Evolutionary conservation across 2,888 invertebrate genomes (phyloP).

Genomic region (Liposcelis brunnea): DNA sequence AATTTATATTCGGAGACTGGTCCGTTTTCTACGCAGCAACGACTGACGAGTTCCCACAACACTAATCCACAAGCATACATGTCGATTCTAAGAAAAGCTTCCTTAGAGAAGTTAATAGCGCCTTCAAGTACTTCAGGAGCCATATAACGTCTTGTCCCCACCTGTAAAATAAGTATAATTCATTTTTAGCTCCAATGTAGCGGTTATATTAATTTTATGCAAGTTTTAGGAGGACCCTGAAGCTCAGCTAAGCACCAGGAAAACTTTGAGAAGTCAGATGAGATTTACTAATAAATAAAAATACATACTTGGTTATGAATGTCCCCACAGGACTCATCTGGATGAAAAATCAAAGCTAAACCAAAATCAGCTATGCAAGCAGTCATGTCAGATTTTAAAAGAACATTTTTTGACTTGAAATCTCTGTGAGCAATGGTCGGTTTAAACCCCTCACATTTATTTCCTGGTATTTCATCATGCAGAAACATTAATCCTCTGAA

Average conservation of each 20-base stretch:
- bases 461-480: slow-evolving; percentile 71
- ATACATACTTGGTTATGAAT: slow-evolving; percentile 73
- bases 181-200: no score
- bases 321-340: slow-evolving; percentile 76
- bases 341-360: slow-evolving; percentile 78
- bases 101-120: slow-evolving; percentile 87
- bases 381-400: slow-evolving; percentile 75
- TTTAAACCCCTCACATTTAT: slow-evolving; percentile 52
- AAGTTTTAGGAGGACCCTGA: no score
- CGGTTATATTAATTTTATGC: no score
- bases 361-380: slow-evolving; percentile 98
- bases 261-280: not conserved
- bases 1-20: slow-evolving; percentile 70
- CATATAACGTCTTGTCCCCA: slow-evolving; percentile 78
- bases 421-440: slow-evolving; percentile 94
- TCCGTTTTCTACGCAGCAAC: slow-evolving; percentile 47
- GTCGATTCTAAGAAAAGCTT: slow-evolving; percentile 89
- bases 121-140: slow-evolving; percentile 91
- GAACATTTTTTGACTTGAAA: slow-evolving; percentile 94
- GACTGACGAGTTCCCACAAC: slow-evolving; percentile 83
- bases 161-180: slow-evolving; percentile 19
- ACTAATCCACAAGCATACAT: slow-evolving; percentile 96
- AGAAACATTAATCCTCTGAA: slow-evolving; percentile 71
- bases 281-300: slow-evolving; percentile 6
- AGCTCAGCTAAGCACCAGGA: no score